A percentile compares a stretch with the other conserved stretches of the same genome.
Evolutionary conservation across 2,888 invertebrate genomes (phyloP).

Genomic region (Cabera pusaria): DNA sequence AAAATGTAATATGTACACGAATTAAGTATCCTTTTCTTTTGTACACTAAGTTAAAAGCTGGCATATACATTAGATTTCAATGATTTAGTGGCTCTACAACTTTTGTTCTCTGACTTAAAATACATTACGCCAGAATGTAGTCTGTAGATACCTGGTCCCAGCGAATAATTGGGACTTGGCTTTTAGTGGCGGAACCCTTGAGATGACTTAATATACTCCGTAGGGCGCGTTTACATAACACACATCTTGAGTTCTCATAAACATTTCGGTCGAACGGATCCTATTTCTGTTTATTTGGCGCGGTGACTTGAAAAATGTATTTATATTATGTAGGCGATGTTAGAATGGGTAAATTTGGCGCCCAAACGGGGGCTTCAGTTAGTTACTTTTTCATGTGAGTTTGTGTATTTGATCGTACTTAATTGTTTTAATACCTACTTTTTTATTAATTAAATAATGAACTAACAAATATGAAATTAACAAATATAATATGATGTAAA

Average conservation of each 20-base stretch:
- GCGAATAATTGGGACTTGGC: constrained; percentile 42
- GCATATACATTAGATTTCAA: no score
- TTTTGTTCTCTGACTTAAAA: constrained; percentile 1
- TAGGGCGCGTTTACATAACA: constrained; percentile 17
- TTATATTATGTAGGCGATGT: constrained; percentile 2
- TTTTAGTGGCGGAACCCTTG: constrained; percentile 22
- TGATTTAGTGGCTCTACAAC: no score
- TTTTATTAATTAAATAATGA: no score
- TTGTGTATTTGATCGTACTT: no score
- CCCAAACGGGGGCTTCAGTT: constrained; percentile 7
- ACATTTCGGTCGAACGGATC: constrained; percentile 15
- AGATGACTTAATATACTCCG: constrained; percentile 26
- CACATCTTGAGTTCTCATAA: constrained; percentile 22
- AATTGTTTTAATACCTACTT: no score
- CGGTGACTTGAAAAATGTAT: constrained; percentile 1
- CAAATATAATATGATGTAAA: no score
- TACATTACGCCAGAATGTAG: constrained; percentile 3
- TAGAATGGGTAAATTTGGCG: constrained; percentile 2
- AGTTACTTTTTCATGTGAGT: no score
- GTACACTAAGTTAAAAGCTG: no score
- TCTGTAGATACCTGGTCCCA: constrained; percentile 23
- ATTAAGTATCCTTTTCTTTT: no score
- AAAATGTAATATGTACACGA: no score
- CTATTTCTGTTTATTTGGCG: constrained; percentile 12
- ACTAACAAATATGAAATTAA: no score